These are phyloP conservation scores for Aptenodytes forsteri DNA, from an alignment of 2,113 vertebrate species.

Conservation along the genomic window DNA sequence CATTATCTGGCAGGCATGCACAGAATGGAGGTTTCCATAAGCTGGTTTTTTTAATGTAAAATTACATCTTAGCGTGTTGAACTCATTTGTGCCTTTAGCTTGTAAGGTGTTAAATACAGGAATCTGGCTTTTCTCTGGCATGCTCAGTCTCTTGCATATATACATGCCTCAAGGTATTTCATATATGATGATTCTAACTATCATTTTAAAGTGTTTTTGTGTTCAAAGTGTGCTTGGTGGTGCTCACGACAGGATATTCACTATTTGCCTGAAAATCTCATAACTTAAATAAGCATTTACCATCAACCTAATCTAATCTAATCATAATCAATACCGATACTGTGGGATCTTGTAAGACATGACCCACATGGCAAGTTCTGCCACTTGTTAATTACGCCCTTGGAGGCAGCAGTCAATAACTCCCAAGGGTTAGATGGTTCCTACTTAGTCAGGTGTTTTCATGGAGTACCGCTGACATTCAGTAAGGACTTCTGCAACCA, in stretches of 20 bases:
- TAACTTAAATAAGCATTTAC: constrained; percentile 36
- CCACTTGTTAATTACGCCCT: constrained; percentile 60
- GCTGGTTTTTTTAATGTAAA: constrained; percentile 6
- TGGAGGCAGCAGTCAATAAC: constrained; percentile 63
- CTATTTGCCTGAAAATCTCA: constrained; percentile 19
- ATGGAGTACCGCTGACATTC: constrained; percentile 58
- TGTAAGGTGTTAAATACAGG: constrained; percentile 3
- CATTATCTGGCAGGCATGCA: neutral
- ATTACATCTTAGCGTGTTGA: neutral
- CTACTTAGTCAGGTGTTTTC: constrained; percentile 69
- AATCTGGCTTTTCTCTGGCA: neutral
- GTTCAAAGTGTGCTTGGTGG: neutral
- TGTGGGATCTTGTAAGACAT: constrained; percentile 60
- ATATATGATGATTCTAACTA: neutral
- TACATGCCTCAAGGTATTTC: neutral
- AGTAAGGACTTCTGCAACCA: constrained; percentile 62
- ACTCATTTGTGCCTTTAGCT: constrained; percentile 18
- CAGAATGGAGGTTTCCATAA: neutral
- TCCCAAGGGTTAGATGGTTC: constrained; percentile 58
- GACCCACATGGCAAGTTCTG: constrained; percentile 51
- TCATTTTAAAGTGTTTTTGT: neutral
- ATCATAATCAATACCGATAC: constrained; percentile 54
- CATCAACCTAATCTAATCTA: constrained; percentile 55
- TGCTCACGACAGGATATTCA: neutral
- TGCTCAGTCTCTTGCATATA: neutral